These are phyloP conservation scores for Xanthia togata DNA, from an alignment of 2,888 invertebrate genomes.

Conservation along the genomic window DNA sequence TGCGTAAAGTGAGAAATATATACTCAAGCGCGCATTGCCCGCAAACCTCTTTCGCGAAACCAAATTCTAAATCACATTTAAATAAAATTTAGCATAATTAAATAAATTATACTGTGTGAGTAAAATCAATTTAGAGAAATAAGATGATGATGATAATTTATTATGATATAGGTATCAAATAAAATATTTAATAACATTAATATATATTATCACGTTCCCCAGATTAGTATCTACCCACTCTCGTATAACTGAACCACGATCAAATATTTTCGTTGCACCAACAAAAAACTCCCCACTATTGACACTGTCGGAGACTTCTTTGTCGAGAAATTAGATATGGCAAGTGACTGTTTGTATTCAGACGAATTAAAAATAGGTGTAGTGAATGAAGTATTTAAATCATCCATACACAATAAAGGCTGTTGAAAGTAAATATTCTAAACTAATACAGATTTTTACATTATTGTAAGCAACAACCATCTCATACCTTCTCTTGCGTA, in stretches of 20 bases:
- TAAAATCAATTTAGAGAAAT: constrained; percentile 78
- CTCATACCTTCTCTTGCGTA: constrained; percentile 51
- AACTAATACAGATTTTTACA: constrained; percentile 49
- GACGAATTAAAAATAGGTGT: constrained; percentile 37
- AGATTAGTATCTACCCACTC: constrained; percentile 45
- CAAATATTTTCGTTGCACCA: constrained; percentile 56
- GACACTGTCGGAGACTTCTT: constrained; percentile 23
- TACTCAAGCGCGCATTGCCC: constrained; percentile 69
- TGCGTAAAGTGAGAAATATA: not conserved
- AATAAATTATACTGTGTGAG: constrained; percentile 78
- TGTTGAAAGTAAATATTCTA: constrained; percentile 62
- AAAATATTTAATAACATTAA: constrained; percentile 66
- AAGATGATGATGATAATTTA: constrained; percentile 77
- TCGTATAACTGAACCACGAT: constrained; percentile 38
- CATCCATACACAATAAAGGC: constrained; percentile 56
- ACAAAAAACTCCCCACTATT: constrained; percentile 33
- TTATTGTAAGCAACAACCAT: constrained; percentile 53
- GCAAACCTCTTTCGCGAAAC: constrained; percentile 81
- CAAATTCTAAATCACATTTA: constrained; percentile 89
- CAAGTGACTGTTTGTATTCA: constrained; percentile 50
- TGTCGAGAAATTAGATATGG: constrained; percentile 28
- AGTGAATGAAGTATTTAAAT: constrained; percentile 32
- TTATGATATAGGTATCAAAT: constrained; percentile 73
- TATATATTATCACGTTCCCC: constrained; percentile 54
- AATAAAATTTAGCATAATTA: constrained; percentile 80